Evolutionary conservation across 2,113 vertebrate genomes (phyloP), one percentile per base, ranked within the genome.

Genomic region (Otolemur garnettii): DNA sequence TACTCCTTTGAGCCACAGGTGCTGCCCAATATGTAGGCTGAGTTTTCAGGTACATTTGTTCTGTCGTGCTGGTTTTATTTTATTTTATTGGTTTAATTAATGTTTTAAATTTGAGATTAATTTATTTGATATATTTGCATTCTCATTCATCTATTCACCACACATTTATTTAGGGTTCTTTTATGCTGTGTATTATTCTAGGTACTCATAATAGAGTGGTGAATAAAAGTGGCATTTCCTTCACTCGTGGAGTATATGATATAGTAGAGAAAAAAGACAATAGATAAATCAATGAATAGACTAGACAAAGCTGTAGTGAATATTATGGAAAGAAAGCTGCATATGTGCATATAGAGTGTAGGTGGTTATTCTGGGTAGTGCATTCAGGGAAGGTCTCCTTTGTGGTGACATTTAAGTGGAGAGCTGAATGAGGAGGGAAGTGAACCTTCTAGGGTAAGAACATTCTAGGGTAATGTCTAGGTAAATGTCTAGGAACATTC

Each of bases 391-490:
- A 82, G 26, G 7, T 42, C 71, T 93, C 21, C 22, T 94, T 82
- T 26, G 62, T 75, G 26, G 45, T 92, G 22, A 15, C 53, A 69
- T 88, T 87, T 87, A 95, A 90, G 64, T 85, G 83, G 89, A 87
- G 35, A 15, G 45, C 50, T 92, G 24, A 95, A 62, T 64, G 60
- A 90, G 93, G 96, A 93, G 60, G 89, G 38, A 91, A 89, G 35
- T 89, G 30, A 50, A 91, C 28, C 53, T 55, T 62, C n/a, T 80
- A 74, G n/a, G 28, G n/a, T 66, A 45, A 92, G 3, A 87, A 22
- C 18, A 87, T 69, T 90, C 7, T n/a, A n/a, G n/a, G n/a, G n/a
- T n/a, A n/a, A n/a, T n/a, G n/a, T n/a, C n/a, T n/a, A n/a, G n/a
- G n/a, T n/a, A n/a, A n/a, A n/a, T n/a, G n/a, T n/a, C n/a, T n/a